Evolutionary conservation across 2,113 vertebrate species (phyloP).

Genomic region (Labeo rohita): DNA sequence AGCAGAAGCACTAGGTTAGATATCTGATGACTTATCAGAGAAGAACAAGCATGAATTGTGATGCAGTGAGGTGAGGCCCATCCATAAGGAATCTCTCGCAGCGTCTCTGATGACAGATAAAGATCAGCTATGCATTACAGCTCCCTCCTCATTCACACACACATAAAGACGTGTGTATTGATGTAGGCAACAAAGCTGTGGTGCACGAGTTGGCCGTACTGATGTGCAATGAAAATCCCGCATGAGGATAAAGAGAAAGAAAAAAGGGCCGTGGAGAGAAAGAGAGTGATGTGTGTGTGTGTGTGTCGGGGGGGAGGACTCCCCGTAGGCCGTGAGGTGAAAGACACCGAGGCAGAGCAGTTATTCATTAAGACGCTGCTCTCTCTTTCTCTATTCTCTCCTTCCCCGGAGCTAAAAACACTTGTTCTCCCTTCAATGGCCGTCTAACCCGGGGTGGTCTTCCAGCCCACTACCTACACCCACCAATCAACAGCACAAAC

Average conservation of each 20-base stretch:
- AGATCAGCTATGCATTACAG: conserved; percentile 49
- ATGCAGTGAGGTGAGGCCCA: conserved; percentile 12
- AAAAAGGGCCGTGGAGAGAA: not conserved
- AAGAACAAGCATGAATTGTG: conserved; percentile 35
- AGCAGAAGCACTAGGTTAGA: conserved; percentile 2
- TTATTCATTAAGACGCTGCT: conserved; percentile 71
- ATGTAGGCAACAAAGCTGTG: conserved; percentile 38
- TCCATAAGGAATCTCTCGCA: conserved; percentile 38
- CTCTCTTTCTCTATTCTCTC: conserved; percentile 62
- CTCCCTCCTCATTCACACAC: conserved; percentile 26
- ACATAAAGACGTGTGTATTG: conserved; percentile 30
- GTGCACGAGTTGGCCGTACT: conserved; percentile 29
- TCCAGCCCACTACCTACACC: conserved; percentile 63
- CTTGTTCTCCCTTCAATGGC: conserved; percentile 67
- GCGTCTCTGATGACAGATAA: conserved; percentile 59
- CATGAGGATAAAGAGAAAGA: conserved; percentile 23
- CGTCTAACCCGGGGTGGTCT: conserved; percentile 70
- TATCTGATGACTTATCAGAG: conserved; percentile 49
- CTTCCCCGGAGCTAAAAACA: conserved; percentile 67
- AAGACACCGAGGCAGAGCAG: conserved; percentile 60
- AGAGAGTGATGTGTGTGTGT: conserved; percentile 18
- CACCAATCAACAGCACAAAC: conserved; percentile 46
- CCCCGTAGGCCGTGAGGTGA: conserved; percentile 50
- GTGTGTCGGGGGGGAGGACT: conserved; percentile 27
- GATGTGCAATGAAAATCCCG: conserved; percentile 35